Evolutionary conservation across 2,888 invertebrate species (phyloP).

Genomic region (Eupithecia subumbrata): DNA sequence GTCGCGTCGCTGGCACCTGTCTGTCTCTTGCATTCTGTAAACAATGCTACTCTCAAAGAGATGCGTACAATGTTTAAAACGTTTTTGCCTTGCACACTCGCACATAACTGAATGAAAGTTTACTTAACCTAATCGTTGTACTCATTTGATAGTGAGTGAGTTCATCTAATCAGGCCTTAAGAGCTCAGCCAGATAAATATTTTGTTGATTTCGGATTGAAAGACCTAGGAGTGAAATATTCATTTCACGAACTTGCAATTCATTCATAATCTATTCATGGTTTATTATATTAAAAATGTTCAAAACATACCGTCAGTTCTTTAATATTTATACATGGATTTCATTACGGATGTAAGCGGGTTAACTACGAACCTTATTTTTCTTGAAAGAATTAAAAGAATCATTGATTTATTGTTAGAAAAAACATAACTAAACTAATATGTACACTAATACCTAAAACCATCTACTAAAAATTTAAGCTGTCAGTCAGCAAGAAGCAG

Average conservation of each 20-base stretch:
- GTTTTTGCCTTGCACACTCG: neutral
- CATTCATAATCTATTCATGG: neutral
- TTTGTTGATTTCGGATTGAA: neutral
- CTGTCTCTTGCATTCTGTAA: slow-evolving; percentile 31
- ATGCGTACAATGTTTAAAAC: neutral
- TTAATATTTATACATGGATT: neutral
- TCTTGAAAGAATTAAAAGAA: neutral
- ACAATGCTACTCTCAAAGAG: neutral
- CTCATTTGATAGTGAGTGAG: neutral
- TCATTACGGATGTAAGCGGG: no score
- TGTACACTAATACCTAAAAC: neutral
- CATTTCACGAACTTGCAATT: neutral
- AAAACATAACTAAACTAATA: neutral
- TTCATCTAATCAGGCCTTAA: neutral
- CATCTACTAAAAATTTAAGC: neutral
- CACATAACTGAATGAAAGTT: neutral
- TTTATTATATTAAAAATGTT: neutral
- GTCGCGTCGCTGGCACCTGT: slow-evolving; percentile 35
- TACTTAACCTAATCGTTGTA: neutral
- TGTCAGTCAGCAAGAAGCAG: no score
- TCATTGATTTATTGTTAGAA: neutral
- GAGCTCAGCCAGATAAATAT: neutral
- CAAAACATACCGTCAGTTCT: neutral
- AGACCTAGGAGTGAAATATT: neutral
- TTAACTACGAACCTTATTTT: no score